A percentile compares a stretch with the other conserved stretches of the same genome.
These are phyloP conservation scores for Oceanites oceanicus DNA, from an alignment of 2,113 vertebrate species.

Conservation along the genomic window DNA sequence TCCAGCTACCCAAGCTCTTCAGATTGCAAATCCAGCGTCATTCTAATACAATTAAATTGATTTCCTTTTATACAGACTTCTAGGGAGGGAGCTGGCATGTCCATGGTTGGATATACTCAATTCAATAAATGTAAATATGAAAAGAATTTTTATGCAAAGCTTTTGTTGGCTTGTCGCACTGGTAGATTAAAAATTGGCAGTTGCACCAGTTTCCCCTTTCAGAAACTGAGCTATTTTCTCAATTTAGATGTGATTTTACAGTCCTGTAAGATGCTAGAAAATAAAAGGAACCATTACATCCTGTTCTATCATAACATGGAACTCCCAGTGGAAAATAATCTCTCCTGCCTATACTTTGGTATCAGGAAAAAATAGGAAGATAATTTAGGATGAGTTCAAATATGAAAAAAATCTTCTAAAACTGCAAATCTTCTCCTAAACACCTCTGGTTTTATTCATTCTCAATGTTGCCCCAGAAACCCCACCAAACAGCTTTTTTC, in stretches of 20 bases:
- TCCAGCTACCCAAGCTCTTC: background rate
- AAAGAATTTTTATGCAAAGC: conserved; percentile 52
- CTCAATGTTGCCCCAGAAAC: background rate
- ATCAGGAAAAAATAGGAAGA: background rate
- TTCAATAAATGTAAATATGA: conserved; percentile 39
- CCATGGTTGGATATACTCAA: background rate
- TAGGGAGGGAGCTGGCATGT: background rate
- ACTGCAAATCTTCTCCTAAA: background rate
- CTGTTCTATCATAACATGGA: background rate
- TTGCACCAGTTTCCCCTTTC: conserved; percentile 7
- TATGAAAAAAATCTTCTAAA: background rate
- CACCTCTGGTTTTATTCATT: background rate
- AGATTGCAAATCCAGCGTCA: background rate
- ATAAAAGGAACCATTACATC: conserved; percentile 1
- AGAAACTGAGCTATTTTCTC: conserved; percentile 28
- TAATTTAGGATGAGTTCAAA: background rate
- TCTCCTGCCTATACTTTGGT: background rate
- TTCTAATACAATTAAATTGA: background rate
- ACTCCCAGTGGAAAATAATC: background rate
- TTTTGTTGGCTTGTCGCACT: conserved; percentile 2
- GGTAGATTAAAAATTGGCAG: conserved; percentile 45
- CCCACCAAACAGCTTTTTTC: background rate
- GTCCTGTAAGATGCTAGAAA: background rate
- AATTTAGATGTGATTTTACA: conserved; percentile 13
- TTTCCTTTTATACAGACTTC: background rate